Base-by-base conservation (phyloP, 2,797 vertebrate genomes). In the Melanotaenia nigrans region DNA sequence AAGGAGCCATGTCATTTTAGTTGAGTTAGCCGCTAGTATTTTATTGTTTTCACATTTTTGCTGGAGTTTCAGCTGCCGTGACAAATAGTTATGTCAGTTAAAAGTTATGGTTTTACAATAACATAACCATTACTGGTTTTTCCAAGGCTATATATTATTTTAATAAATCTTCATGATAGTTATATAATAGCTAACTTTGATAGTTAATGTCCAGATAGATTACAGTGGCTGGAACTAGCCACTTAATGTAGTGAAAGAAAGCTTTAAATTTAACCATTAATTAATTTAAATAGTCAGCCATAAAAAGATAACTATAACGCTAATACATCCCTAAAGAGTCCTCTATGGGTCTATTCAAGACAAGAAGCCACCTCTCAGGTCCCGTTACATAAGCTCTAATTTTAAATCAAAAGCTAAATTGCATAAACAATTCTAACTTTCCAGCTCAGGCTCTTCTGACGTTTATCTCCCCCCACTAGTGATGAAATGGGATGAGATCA, bases 401-500 rank as follows among this genome's bases (percentile, higher is more conserved):
- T 22, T 63, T 66, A 77, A 77, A 40, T 10, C 62, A 20, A 84
- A 53, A 42, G 61, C 20, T 47, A 47, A 47, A 47, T 20, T 45
- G 33, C 67, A 87, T 86, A 87, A 89, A 87, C 87, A 89, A 85
- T 85, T 81, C 79, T 73, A 77, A 84, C 84, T 83, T 71, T 87
- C 85, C 86, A 85, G 83, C 87, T 85, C 77, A 89, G 87, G 85
- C 73, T 76, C 67, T 78, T 71, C 83, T 77, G 78, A 87, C 65
- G 61, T 82, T 36, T 47, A 22, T 56, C 45, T 73, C 13, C 79
- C 83, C 82, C 86, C 54, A 35, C 74, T 61, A 80, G 85, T 90
- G 90, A 90, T 91, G 88, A 90, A 91, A 91, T 89, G 61, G 72
- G 83, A 84, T 83, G 88, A 87, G 90, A 92, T 92, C 90, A 80